A percentile compares a stretch with the other conserved stretches of the same genome.
Conservation (phyloP, 2,113 vertebrate species). For the Monopterus albus region DNA sequence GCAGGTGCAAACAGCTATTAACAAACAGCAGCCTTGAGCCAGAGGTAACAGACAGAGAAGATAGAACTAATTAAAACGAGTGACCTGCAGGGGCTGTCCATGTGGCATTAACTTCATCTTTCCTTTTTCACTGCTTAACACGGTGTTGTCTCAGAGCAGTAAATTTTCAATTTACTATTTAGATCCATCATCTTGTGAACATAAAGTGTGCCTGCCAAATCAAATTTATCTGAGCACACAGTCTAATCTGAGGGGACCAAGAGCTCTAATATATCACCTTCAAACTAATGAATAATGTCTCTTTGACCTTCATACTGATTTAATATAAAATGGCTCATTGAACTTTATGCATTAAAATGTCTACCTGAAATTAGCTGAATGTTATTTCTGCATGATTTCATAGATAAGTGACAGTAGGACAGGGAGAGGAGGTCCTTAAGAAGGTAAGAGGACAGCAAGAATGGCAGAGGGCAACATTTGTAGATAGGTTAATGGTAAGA, state of each 20-base stretch:
- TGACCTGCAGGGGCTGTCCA: neutral
- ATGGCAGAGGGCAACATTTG: no score
- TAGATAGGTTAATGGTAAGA: no score
- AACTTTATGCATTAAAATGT: no score
- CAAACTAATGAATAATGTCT: slow-evolving; percentile 1
- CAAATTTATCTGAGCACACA: no score
- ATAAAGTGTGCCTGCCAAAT: no score
- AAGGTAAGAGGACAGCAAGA: no score
- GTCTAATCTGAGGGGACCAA: neutral
- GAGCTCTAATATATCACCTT: neutral
- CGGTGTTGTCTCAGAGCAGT: slow-evolving; percentile 11
- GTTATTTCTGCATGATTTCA: no score
- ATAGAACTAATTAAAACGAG: slow-evolving; percentile 42
- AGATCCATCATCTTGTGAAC: slow-evolving; percentile 3
- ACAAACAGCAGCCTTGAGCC: slow-evolving; percentile 4
- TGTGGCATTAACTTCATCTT: neutral
- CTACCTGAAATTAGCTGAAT: no score
- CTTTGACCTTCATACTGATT: neutral
- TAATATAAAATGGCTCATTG: no score
- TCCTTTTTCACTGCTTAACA: neutral
- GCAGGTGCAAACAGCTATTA: slow-evolving; percentile 15
- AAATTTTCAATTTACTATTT: slow-evolving; percentile 18
- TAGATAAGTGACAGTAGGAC: no score
- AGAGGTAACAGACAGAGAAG: slow-evolving; percentile 29
- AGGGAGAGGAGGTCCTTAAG: no score